phyloP scores from a whole-genome alignment of 2,888 invertebrate genomes.

The Machimus rusticus region DNA sequence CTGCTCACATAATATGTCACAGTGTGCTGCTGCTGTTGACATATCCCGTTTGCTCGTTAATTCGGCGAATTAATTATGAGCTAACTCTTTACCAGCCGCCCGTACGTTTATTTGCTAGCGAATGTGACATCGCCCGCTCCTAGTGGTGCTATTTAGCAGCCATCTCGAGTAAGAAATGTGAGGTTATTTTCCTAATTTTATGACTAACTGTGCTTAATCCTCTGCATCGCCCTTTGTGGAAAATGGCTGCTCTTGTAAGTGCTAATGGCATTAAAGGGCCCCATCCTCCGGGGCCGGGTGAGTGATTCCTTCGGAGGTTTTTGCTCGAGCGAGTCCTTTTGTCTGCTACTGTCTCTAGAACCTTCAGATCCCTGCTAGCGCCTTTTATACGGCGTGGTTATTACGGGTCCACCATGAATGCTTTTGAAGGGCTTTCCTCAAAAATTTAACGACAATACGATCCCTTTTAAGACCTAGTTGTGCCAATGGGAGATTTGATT shows the following conservation, averaged over 20 bases:
- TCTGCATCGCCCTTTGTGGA: background rate
- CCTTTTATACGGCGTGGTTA: background rate
- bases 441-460: background rate
- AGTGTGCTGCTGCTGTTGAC: constrained; percentile 26
- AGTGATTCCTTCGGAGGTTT: background rate
- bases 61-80: constrained; percentile 39
- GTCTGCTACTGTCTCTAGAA: background rate
- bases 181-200: constrained; percentile 26
- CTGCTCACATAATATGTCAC: constrained; percentile 8
- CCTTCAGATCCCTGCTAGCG: background rate
- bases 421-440: background rate
- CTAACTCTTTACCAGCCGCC: constrained; percentile 19
- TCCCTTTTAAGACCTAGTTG: background rate
- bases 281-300: background rate
- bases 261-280: background rate
- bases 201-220: constrained; percentile 17
- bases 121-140: constrained; percentile 2
- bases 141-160: background rate
- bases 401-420: background rate
- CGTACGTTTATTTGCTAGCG: constrained; percentile 28
- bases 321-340: background rate
- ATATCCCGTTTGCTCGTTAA: constrained; percentile 30
- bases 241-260: background rate
- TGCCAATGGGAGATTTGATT: background rate
- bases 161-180: background rate